Percentiles rank a stretch among this genome's conserved stretches.
These are phyloP conservation scores for Perizoma flavofasciatum DNA, from an alignment of 2,888 invertebrate species.

Conservation along the genomic window DNA sequence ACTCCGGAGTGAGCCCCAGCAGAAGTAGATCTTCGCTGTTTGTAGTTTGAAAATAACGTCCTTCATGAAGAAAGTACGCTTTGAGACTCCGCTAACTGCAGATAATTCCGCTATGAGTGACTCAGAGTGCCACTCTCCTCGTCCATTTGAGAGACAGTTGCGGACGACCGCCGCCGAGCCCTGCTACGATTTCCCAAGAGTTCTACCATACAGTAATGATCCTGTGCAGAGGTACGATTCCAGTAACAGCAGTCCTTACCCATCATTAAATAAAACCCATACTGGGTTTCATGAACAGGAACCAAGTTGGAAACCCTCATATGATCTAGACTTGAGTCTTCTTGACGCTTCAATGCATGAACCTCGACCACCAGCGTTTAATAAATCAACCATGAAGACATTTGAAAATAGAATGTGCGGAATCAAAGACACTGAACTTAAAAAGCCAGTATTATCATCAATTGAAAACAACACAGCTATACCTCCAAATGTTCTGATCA, in stretches of 20 bases:
- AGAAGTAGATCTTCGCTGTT: not conserved
- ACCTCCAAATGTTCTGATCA: slow-evolving; percentile 53
- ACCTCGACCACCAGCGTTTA: slow-evolving; percentile 42
- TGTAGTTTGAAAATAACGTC: slow-evolving; percentile 33
- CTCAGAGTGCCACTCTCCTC: slow-evolving; percentile 72
- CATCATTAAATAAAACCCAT: slow-evolving; percentile 57
- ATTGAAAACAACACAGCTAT: slow-evolving; percentile 45
- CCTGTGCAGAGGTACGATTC: slow-evolving; percentile 65
- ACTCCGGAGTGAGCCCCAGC: too few relatives aligned
- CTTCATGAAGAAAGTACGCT: slow-evolving; percentile 77
- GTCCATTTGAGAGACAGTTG: slow-evolving; percentile 61
- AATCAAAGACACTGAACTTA: slow-evolving; percentile 4
- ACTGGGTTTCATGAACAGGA: slow-evolving; percentile 36
- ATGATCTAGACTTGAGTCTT: slow-evolving; percentile 71
- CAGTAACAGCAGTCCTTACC: slow-evolving; percentile 68
- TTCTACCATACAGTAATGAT: slow-evolving; percentile 58
- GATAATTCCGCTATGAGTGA: slow-evolving; percentile 56
- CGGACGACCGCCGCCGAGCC: slow-evolving; percentile 44
- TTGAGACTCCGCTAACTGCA: slow-evolving; percentile 56
- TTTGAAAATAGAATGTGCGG: slow-evolving; percentile 25
- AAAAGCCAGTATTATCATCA: slow-evolving; percentile 41
- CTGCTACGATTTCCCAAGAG: slow-evolving; percentile 43
- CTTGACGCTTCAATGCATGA: slow-evolving; percentile 59
- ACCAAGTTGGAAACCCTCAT: slow-evolving; percentile 57
- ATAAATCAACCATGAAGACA: slow-evolving; percentile 40